Percentiles rank a stretch among this genome's conserved stretches.
Conservation (phyloP, 2,888 invertebrate genomes). For the Caenorhabditis drosophilae region DNA sequence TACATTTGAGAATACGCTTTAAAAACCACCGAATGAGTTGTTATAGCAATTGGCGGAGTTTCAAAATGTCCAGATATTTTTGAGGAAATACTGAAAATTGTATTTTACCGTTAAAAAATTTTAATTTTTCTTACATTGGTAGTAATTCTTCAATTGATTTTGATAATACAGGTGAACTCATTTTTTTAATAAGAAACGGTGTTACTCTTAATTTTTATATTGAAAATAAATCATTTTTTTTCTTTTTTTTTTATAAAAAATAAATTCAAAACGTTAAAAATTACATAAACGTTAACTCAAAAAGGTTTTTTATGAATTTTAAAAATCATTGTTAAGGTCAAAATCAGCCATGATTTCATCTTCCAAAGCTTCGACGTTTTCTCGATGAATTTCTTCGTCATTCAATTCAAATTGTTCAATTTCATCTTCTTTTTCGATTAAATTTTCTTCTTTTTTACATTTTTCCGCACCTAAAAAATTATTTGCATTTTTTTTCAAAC, state of each 20-base stretch:
- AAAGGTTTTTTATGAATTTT: neutral
- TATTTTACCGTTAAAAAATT: neutral
- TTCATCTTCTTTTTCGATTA: neutral
- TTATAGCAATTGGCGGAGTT: constrained; percentile 39
- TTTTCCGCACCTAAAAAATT: no score
- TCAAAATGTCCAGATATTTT: constrained; percentile 28
- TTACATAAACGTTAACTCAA: constrained; percentile 6
- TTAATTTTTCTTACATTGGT: constrained; percentile 14
- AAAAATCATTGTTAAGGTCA: constrained; percentile 25
- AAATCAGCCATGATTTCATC: constrained; percentile 41
- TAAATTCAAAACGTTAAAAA: constrained; percentile 1
- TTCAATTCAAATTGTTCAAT: neutral
- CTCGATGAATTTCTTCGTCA: neutral
- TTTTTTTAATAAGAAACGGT: neutral
- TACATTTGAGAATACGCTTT: constrained; percentile 38
- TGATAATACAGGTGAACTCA: constrained; percentile 14
- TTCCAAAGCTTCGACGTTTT: constrained; percentile 10
- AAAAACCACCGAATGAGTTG: constrained; percentile 51
- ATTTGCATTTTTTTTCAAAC: no score
- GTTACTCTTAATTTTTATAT: neutral
- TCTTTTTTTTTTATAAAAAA: neutral
- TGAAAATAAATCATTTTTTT: neutral
- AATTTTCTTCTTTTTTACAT: neutral
- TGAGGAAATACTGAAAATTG: constrained; percentile 16
- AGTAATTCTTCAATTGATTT: constrained; percentile 21